phyloP scores from a whole-genome alignment of 2,888 invertebrate genomes.

The Syrista parreyssii region DNA sequence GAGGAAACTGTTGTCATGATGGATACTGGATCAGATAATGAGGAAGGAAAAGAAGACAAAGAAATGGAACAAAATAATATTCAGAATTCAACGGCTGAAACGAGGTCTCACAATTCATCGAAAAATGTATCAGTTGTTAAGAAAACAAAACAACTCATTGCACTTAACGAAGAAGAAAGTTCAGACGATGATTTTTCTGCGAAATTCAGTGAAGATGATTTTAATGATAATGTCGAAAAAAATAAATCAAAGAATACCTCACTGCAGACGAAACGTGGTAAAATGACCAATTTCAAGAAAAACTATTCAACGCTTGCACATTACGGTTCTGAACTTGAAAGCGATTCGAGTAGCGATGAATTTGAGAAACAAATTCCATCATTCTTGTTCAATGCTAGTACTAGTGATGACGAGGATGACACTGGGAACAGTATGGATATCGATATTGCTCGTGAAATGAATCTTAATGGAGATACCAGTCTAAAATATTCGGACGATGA shows the following conservation, averaged over 20 bases:
- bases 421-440: slow-evolving; percentile 37
- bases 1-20: background rate
- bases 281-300: background rate
- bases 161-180: background rate
- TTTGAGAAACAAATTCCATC: slow-evolving; percentile 16
- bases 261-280: background rate
- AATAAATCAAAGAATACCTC: background rate
- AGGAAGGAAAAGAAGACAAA: background rate
- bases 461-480: slow-evolving; percentile 43
- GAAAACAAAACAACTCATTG: background rate
- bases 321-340: slow-evolving; percentile 24
- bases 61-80: slow-evolving; percentile 4
- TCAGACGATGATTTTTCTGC: background rate
- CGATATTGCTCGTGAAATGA: slow-evolving; percentile 51
- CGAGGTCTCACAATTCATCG: background rate
- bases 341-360: slow-evolving; percentile 18
- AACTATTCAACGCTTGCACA: slow-evolving; percentile 29
- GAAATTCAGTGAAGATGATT: background rate
- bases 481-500: slow-evolving; percentile 49
- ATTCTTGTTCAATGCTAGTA: slow-evolving; percentile 25
- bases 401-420: slow-evolving; percentile 13
- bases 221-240: background rate
- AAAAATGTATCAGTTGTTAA: background rate
- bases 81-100: background rate
- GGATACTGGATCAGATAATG: background rate